phyloP scores from a whole-genome alignment of 1,140 invertebrate genomes.

The Drosophila kanapiae region DNA sequence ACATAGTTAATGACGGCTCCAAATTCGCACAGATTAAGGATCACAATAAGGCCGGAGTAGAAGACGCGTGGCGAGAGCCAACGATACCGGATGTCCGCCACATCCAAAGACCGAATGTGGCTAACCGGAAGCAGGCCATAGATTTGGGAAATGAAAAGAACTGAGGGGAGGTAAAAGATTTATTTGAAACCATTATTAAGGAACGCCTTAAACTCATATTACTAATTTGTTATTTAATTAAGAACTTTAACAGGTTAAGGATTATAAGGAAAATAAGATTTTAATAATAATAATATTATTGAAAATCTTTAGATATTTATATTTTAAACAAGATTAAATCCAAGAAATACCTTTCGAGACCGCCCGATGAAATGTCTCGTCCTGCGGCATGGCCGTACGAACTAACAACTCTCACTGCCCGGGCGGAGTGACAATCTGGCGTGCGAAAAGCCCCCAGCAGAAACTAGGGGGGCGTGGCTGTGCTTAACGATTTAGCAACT shows the following conservation, averaged over 20 bases:
- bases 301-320: background rate
- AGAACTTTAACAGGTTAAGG: background rate
- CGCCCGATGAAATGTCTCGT: conserved; percentile 70
- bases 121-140: conserved; percentile 71
- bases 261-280: background rate
- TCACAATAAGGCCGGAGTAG: conserved; percentile 56
- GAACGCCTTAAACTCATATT: too few relatives aligned
- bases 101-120: conserved; percentile 51
- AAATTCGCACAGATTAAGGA: conserved; percentile 69
- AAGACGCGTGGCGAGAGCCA: conserved; percentile 59
- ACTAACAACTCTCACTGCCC: conserved; percentile 36
- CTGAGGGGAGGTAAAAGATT: conserved; percentile 29
- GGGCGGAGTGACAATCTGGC: conserved; percentile 5
- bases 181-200: background rate
- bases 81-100: conserved; percentile 48
- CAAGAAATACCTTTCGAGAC: conserved; percentile 56
- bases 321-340: too few relatives aligned
- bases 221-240: background rate
- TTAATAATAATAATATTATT: background rate
- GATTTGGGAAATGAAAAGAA: conserved; percentile 75
- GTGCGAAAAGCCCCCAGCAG: conserved; percentile 6
- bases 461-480: conserved; percentile 44
- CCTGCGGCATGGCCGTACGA: conserved; percentile 63
- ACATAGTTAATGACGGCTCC: conserved; percentile 59
- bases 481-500: conserved; percentile 56